phyloP scores from a whole-genome alignment of 2,888 invertebrate genomes.

The Oasisia sp. region DNA sequence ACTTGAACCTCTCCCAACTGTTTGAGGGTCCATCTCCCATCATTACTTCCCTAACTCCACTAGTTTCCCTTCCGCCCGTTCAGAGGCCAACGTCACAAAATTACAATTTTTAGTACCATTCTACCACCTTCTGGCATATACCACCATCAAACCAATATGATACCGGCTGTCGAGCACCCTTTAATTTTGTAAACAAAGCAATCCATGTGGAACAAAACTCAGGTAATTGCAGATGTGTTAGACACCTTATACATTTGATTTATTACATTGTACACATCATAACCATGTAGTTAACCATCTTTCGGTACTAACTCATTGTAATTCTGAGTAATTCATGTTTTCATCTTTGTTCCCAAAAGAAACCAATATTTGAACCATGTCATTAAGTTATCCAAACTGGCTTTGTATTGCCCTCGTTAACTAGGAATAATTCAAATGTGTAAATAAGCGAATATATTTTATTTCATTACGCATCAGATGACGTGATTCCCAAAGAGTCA shows the following conservation, averaged over 20 bases:
- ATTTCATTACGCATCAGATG: neutral
- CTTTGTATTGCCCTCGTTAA: no score
- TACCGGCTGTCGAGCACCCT: neutral
- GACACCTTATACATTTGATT: neutral
- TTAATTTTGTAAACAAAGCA: neutral
- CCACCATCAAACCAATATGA: neutral
- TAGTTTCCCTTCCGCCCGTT: no score
- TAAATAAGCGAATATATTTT: neutral
- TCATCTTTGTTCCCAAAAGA: neutral
- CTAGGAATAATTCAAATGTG: neutral
- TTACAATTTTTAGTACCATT: no score
- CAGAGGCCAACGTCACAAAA: no score
- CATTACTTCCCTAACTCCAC: no score
- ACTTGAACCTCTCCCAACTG: no score
- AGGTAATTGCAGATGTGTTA: neutral
- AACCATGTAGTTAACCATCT: neutral
- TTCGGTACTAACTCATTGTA: neutral
- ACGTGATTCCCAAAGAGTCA: neutral
- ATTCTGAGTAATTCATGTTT: neutral
- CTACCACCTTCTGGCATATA: no score
- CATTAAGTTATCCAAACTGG: no score
- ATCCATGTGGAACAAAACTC: neutral
- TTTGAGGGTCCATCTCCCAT: no score
- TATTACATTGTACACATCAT: neutral
- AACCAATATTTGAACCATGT: neutral